These are phyloP conservation scores for Onychostoma macrolepis DNA, from an alignment of 2,113 vertebrate genomes.

Conservation along the genomic window DNA sequence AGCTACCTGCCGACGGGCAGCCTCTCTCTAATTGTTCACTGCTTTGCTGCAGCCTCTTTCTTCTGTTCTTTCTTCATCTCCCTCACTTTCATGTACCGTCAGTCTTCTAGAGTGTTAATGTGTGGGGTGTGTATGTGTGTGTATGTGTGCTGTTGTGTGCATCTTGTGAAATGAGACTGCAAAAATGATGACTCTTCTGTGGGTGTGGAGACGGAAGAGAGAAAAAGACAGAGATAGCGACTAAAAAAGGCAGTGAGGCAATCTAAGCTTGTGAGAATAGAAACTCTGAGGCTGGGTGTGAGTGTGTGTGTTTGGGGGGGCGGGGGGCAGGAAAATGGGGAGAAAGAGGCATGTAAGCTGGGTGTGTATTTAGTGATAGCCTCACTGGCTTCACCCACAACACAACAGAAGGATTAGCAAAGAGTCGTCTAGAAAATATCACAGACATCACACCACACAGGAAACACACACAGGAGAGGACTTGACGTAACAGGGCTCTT, in stretches of 20 bases:
- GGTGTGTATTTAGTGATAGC: constrained; percentile 22
- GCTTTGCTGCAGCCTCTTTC: constrained; percentile 45
- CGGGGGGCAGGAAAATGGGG: constrained; percentile 4
- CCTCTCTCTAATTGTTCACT: constrained; percentile 63
- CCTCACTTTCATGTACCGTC: constrained; percentile 30
- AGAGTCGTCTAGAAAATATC: neutral
- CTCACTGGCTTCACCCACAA: constrained; percentile 3
- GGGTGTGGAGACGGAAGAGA: constrained; percentile 11
- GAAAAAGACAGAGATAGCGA: neutral
- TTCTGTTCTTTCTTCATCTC: constrained; percentile 34
- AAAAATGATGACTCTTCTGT: constrained; percentile 17
- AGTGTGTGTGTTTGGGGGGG: neutral
- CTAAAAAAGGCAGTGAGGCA: neutral
- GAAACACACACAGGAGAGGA: neutral
- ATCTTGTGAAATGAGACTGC: constrained; percentile 30
- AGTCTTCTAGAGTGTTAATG: constrained; percentile 33
- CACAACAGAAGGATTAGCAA: constrained; percentile 22
- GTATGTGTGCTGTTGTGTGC: neutral
- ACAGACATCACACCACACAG: neutral
- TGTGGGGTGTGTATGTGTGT: neutral
- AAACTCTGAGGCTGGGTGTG: constrained; percentile 25
- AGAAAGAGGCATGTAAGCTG: constrained; percentile 36
- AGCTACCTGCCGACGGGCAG: constrained; percentile 62
- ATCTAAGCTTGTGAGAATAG: constrained; percentile 13
- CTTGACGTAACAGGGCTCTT: neutral